phyloP scores from a whole-genome alignment of 2,888 invertebrate genomes.

The Cataglyphis rosenhaueri region DNA sequence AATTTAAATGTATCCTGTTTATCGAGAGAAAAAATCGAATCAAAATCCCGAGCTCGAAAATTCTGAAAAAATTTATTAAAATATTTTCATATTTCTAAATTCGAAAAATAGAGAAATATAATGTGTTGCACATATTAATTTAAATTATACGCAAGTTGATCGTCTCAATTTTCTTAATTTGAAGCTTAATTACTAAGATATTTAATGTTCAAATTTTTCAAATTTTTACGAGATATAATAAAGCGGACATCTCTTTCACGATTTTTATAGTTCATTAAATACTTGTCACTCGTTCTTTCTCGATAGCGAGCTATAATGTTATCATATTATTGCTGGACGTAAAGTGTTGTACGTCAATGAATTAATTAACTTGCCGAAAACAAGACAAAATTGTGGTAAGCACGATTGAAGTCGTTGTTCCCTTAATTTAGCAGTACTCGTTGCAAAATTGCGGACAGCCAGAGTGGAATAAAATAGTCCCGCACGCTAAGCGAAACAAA shows the following conservation, averaged over 20 bases:
- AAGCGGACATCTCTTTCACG: background rate
- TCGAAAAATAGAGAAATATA: background rate
- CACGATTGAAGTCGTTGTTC: constrained; percentile 25
- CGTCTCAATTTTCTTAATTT: background rate
- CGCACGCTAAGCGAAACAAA: constrained; percentile 13
- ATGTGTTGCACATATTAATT: background rate
- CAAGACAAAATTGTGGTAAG: background rate
- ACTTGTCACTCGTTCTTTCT: background rate
- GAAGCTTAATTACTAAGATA: background rate
- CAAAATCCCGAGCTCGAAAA: background rate
- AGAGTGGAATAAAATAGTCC: constrained; percentile 28
- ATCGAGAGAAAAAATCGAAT: too few relatives aligned
- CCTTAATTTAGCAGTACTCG: constrained; percentile 19
- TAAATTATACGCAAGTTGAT: background rate
- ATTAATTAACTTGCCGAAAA: constrained; percentile 41
- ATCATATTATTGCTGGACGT: background rate
- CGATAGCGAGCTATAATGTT: background rate
- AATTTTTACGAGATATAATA: background rate
- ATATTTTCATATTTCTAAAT: background rate
- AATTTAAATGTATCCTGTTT: background rate
- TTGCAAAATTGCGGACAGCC: constrained; percentile 35
- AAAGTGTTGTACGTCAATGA: background rate
- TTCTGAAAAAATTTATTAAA: background rate
- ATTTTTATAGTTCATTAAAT: background rate
- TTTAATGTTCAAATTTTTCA: background rate